phyloP scores from a whole-genome alignment of 2,797 vertebrate species.

The Pangasius macronema region DNA sequence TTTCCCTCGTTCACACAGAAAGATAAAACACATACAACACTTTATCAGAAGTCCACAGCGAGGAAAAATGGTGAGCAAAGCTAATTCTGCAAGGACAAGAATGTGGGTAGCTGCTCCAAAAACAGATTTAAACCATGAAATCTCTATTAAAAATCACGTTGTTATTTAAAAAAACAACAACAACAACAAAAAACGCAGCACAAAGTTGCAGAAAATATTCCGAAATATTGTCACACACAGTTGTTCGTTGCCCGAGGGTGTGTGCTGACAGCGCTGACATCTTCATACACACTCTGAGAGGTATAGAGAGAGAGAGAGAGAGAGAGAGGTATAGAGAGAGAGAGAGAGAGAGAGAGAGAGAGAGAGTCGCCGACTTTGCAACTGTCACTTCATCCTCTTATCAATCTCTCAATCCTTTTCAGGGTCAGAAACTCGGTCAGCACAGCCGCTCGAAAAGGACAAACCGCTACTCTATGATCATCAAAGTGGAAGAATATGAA shows the following conservation, averaged over 20 bases:
- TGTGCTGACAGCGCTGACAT: background rate
- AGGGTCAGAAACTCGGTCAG: slow-evolving; percentile 72
- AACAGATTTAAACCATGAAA: background rate
- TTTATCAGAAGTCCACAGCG: background rate
- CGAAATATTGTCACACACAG: background rate
- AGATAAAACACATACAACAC: background rate
- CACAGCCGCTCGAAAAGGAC: background rate
- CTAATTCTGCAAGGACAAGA: background rate
- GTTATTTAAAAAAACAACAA: background rate
- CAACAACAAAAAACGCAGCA: background rate
- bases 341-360: slow-evolving; percentile 58
- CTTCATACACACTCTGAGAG: background rate
- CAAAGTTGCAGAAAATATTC: background rate
- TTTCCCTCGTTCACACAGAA: background rate
- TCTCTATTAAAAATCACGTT: background rate
- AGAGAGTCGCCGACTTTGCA: slow-evolving; percentile 71
- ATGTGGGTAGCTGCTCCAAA: background rate
- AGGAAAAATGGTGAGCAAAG: background rate
- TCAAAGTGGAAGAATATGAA: background rate
- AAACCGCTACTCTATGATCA: background rate
- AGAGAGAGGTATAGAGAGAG: slow-evolving; percentile 56
- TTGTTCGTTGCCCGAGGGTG: background rate
- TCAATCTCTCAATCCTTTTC: slow-evolving; percentile 87
- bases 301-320: slow-evolving; percentile 50
- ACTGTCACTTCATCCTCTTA: slow-evolving; percentile 73